These are phyloP conservation scores for Propithecus perrieri DNA, from an alignment of 2,797 vertebrate genomes.

Conservation along the genomic window DNA sequence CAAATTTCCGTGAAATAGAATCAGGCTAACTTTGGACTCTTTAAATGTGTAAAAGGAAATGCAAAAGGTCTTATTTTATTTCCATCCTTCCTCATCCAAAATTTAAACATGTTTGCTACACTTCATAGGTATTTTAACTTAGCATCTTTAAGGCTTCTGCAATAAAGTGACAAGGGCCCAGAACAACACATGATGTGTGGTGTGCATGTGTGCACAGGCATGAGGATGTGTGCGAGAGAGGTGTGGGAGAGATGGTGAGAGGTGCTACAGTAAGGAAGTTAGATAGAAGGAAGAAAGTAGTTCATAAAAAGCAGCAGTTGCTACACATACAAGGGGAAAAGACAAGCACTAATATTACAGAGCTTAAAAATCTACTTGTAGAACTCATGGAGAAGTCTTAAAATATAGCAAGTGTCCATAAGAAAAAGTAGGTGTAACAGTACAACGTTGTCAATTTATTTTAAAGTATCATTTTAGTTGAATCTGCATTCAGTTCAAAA, in stretches of 20 bases:
- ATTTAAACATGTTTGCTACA: background rate
- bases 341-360: background rate
- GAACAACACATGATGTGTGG: background rate
- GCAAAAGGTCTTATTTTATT: background rate
- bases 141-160: background rate
- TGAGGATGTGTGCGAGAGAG: background rate
- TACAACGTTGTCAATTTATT: background rate
- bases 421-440: background rate
- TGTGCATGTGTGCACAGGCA: too few relatives aligned
- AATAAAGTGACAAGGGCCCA: background rate
- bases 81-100: background rate
- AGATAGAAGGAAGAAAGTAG: background rate
- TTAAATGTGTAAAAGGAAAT: background rate
- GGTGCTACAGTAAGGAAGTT: too few relatives aligned
- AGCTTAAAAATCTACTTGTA: background rate
- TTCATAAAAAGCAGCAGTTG: background rate
- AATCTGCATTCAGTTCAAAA: conserved; percentile 50
- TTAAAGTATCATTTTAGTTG: conserved; percentile 29
- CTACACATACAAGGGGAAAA: background rate
- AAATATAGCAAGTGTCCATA: background rate
- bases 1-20: conserved; percentile 44
- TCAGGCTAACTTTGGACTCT: background rate
- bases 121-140: background rate
- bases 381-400: background rate
- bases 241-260: background rate